Conservation (phyloP, 2,888 invertebrate species). For the Argyra leucocephala region DNA sequence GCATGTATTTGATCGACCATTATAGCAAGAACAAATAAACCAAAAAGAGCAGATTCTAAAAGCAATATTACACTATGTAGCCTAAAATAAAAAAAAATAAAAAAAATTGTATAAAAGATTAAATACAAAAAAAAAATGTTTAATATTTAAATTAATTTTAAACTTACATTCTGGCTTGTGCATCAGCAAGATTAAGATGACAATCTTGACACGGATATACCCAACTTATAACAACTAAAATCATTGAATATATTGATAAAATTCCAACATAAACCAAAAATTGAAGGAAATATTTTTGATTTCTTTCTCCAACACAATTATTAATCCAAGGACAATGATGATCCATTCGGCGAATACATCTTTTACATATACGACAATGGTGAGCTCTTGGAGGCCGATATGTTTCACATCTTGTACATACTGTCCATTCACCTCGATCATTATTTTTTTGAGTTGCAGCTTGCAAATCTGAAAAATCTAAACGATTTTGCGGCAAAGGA, state of each 20-base stretch:
- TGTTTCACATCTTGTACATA: constrained; percentile 48
- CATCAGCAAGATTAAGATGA: constrained; percentile 52
- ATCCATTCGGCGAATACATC: constrained; percentile 55
- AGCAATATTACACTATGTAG: constrained; percentile 73
- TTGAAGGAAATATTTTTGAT: constrained; percentile 86
- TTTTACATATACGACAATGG: constrained; percentile 77
- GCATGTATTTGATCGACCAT: constrained; percentile 78
- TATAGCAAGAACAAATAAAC: constrained; percentile 78
- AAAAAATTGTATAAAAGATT: not conserved
- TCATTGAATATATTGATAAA: constrained; percentile 56
- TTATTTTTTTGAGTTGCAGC: constrained; percentile 47
- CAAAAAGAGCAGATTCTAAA: constrained; percentile 74
- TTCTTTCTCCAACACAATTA: constrained; percentile 84
- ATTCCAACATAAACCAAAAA: constrained; percentile 72
- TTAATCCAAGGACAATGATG: constrained; percentile 84
- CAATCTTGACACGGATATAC: constrained; percentile 59
- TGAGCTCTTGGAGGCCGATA: constrained; percentile 71
- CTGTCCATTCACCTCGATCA: constrained; percentile 63
- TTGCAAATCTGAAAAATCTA: constrained; percentile 75
- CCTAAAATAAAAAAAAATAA: constrained; percentile 46
- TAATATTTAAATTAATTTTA: not conserved
- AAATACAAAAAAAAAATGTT: not conserved
- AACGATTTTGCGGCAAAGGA: constrained; percentile 59
- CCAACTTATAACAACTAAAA: constrained; percentile 65
- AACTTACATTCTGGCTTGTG: constrained; percentile 67